Conservation (phyloP, 1,140 invertebrate genomes). For the Tetramorium parvispinum region DNA sequence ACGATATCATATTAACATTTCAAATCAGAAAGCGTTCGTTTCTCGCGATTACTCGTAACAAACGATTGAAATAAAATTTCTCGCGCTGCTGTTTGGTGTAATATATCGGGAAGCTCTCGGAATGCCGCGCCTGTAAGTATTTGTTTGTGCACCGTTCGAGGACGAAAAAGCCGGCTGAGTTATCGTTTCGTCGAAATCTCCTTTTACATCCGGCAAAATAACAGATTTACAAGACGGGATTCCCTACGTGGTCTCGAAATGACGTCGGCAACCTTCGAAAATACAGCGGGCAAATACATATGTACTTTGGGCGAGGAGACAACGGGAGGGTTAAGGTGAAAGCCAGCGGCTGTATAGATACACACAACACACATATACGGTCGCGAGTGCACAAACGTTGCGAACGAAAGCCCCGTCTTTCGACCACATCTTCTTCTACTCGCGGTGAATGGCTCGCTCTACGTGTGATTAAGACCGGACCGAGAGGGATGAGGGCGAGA, state of each 20-base stretch:
- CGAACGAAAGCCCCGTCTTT: slow-evolving; percentile 27
- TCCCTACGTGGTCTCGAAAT: slow-evolving; percentile 24
- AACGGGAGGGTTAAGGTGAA: slow-evolving; percentile 14
- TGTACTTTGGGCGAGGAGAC: background rate
- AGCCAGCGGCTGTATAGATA: background rate
- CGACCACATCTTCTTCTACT: slow-evolving; percentile 36
- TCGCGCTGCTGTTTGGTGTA: background rate
- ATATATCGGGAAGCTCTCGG: background rate
- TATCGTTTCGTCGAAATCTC: slow-evolving; percentile 49
- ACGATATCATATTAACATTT: background rate
- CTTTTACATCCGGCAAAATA: slow-evolving; percentile 59
- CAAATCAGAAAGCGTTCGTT: background rate
- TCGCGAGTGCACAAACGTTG: background rate
- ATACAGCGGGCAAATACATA: slow-evolving; percentile 32
- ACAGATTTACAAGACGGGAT: slow-evolving; percentile 62
- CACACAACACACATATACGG: background rate
- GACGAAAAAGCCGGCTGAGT: slow-evolving; percentile 7
- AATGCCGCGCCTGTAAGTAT: background rate
- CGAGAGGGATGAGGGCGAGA: background rate
- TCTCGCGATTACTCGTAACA: slow-evolving; percentile 19
- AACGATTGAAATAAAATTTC: slow-evolving; percentile 18
- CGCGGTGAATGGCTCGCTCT: slow-evolving; percentile 23
- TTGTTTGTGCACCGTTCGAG: background rate
- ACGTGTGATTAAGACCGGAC: slow-evolving; percentile 60
- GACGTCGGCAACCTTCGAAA: slow-evolving; percentile 36